Evolutionary conservation across 2,797 vertebrate species (phyloP), one percentile per base, ranked within the genome.

Genomic region (Rhinoraja longicauda): DNA sequence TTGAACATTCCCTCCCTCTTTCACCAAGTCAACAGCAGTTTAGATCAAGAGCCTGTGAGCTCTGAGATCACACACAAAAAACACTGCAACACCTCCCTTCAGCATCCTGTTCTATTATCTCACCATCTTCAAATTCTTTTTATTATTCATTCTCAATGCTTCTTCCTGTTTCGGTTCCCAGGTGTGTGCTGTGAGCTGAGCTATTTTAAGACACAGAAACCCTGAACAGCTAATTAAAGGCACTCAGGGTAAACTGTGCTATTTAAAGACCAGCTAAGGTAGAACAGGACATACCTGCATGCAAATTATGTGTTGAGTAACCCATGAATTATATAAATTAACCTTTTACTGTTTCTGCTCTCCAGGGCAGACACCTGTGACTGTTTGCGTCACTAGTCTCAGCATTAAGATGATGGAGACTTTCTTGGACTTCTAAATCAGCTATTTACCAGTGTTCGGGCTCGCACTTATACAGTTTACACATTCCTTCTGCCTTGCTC

Each of bases 251-350:
- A 64, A 86, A 62, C n/a, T 36, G 62, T 88, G 59, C 84, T 88
- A 88, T 88, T 88, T 32, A 64, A 88, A 88, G 84, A 88, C 5
- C 59, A 36, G 15, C 9, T 19, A 8, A 32, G 62, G n/a, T 29
- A 59, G 45, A 64, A 64, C 29, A 64, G n/a, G 84, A 88, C n/a
- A 36, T 21, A 88, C 84, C 84, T 88, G 84, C n/a, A 88, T 19
- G 7, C 62, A 88, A 57, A 88, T 67, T 36, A 78, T 19, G n/a
- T 67, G n/a, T 64, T 88, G 84, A 64, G 84, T 32, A 64, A 88
- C 32, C 17, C 17, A 88, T 0, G 36, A 67, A 15, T 29, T 32
- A 86, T 62, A 8, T 4, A 17, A 86, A 24, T 64, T 64, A 32
- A 88, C 84, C 84, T 88, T 88, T 88, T 32, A 67, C 59, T 32